A percentile compares a stretch with the other conserved stretches of the same genome.
These are phyloP conservation scores for Cotesia typhae DNA, from an alignment of 1,140 invertebrate genomes.

Conservation along the genomic window DNA sequence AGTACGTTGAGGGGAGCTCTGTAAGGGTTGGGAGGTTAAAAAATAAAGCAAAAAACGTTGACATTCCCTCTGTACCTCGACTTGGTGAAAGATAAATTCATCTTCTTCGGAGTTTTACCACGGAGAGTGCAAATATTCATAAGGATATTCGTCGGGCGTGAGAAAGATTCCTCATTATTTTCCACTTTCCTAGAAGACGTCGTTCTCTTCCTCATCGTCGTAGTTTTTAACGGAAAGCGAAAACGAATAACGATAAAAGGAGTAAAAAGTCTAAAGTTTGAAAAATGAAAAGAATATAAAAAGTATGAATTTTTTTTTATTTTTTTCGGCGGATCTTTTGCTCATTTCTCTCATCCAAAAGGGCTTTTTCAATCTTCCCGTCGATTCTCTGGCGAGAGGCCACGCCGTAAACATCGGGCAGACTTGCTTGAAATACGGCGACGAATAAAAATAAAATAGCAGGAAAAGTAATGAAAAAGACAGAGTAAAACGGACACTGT, in stretches of 20 bases:
- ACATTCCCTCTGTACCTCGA: not conserved
- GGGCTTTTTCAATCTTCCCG: conserved; percentile 28
- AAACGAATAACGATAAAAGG: no score
- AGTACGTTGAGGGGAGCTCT: not conserved
- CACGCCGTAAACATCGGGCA: conserved; percentile 31
- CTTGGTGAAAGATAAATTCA: conserved; percentile 15
- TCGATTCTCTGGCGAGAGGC: conserved; percentile 32
- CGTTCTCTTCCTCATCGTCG: not conserved
- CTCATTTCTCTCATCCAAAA: not conserved
- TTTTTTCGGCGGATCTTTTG: conserved; percentile 1
- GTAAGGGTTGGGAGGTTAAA: no score
- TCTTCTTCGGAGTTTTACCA: conserved; percentile 4
- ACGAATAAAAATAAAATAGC: not conserved
- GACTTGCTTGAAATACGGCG: conserved; percentile 19
- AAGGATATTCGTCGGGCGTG: conserved; percentile 10
- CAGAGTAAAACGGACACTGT: not conserved
- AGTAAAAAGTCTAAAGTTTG: not conserved
- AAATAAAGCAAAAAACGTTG: not conserved
- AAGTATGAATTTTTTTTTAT: no score
- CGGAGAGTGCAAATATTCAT: conserved; percentile 19
- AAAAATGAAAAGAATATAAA: not conserved
- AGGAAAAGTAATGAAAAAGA: conserved; percentile 10
- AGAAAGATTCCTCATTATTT: conserved; percentile 16
- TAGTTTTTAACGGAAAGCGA: no score
- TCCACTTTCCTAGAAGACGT: conserved; percentile 7